Evolutionary conservation across 2,888 invertebrate species (phyloP).

Genomic region (Ametastegia equiseti): DNA sequence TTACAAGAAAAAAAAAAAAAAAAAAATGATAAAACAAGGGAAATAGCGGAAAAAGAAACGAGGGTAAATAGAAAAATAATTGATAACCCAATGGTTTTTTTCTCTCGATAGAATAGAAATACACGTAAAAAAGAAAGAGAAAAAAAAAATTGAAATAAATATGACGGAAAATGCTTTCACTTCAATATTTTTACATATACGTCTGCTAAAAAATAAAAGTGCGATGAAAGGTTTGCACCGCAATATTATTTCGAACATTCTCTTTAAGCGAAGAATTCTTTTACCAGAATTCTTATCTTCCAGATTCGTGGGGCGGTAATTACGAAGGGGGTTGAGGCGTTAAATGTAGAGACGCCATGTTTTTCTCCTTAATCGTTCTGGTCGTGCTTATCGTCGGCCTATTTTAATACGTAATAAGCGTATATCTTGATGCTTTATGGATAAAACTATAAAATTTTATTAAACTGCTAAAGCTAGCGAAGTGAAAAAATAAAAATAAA

Average conservation of each 20-base stretch:
- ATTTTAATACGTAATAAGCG: constrained; percentile 7
- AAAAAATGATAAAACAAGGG: neutral
- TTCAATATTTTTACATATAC: too few relatives aligned
- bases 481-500: neutral
- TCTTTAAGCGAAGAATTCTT: constrained; percentile 32
- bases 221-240: too few relatives aligned
- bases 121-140: too few relatives aligned
- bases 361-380: constrained; percentile 27
- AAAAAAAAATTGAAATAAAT: too few relatives aligned
- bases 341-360: constrained; percentile 30
- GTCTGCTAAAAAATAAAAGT: too few relatives aligned
- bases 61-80: neutral
- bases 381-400: constrained; percentile 25
- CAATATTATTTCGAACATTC: neutral
- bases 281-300: constrained; percentile 20
- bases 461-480: neutral
- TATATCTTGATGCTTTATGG: neutral
- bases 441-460: neutral
- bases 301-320: constrained; percentile 25
- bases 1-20: neutral
- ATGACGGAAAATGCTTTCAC: too few relatives aligned
- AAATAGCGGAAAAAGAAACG: neutral
- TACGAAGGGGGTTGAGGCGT: constrained; percentile 27
- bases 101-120: too few relatives aligned
- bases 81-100: too few relatives aligned